Base-by-base conservation (phyloP, 2,888 invertebrate genomes). In the Phrixothrix hirtus region DNA sequence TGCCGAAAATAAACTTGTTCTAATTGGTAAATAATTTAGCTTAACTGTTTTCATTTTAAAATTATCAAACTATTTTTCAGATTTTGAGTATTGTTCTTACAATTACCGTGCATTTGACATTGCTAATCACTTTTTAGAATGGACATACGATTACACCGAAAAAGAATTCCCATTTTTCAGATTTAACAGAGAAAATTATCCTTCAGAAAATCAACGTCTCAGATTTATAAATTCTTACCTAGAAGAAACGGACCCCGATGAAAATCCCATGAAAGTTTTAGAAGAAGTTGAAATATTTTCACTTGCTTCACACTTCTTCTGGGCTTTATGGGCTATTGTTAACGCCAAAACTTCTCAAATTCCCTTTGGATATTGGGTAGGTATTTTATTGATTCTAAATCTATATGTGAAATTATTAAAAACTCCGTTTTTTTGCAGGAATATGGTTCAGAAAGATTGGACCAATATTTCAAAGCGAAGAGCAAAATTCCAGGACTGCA, bases 31-130 rank as follows among this genome's bases (percentile, higher is more conserved):
- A 68, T 12, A 2, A 14, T 13, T 13, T n/a, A n/a, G 7, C 4
- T 4, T 12, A 7, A 12, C 4, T 25, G 11, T 37, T 37, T 9
- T 12, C n/a, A 12, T 35, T 2, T 2, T 17, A 35, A n/a, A 7
- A 21, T 21, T 21, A 21, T 7, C 7, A 21, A 7, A 5, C 2
- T 17, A 12, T 37, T 25, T 21, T 21, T 29, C 60, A 67, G 96
- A 96, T 73, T 96, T 92, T 72, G 95, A 96, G 76, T 96, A 95
- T 71, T 95, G 95, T 74, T 91, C 95, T 0, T 96, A 96, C 76
- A 95, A 96, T 72, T 92, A 92, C 71, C 81, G 95, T 39, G 94
- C 89, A 0, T 96, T 95, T 75, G 96, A 96, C 75, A 78, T 96
- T 38, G 95, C 95, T 1, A 96, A 96, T 75, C 96, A 96, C 69